Conservation (phyloP, 2,797 vertebrate species). For the Crotalus adamanteus region DNA sequence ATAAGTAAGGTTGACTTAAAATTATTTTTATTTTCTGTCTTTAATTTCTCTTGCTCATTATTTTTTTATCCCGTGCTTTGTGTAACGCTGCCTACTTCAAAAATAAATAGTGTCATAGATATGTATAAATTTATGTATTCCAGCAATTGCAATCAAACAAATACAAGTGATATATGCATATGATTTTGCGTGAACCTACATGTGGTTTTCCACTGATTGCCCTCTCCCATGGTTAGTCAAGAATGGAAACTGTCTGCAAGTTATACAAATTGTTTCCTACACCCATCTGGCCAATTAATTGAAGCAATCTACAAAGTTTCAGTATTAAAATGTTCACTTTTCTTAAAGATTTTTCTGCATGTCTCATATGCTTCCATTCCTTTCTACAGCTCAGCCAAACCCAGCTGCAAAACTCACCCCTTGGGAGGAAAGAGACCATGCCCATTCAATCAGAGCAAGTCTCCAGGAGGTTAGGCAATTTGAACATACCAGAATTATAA, state of each 20-base stretch:
- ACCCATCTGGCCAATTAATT: not conserved
- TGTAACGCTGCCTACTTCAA: not conserved
- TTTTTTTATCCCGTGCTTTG: not conserved
- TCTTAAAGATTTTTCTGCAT: constrained; percentile 50
- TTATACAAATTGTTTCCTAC: not conserved
- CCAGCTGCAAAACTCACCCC: constrained; percentile 38
- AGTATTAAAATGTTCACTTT: constrained; percentile 18
- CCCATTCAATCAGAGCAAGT: constrained; percentile 7
- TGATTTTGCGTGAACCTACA: not conserved
- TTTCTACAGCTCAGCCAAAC: not conserved
- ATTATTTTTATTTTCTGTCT: not conserved
- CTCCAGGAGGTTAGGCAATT: constrained; percentile 28
- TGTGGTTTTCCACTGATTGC: not conserved
- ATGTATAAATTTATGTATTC: not conserved
- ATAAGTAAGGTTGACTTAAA: not conserved
- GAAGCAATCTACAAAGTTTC: not conserved
- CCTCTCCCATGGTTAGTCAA: not conserved
- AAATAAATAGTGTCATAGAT: not conserved
- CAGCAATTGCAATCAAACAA: not conserved
- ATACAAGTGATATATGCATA: not conserved
- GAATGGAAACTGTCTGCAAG: not conserved
- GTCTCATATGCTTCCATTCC: constrained; percentile 39
- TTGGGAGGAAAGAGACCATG: constrained; percentile 27
- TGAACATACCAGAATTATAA: constrained; percentile 33
- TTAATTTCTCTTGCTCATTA: not conserved